These are phyloP conservation scores for Aphidoletes aphidimyza DNA, from an alignment of 2,888 invertebrate species.

Conservation along the genomic window DNA sequence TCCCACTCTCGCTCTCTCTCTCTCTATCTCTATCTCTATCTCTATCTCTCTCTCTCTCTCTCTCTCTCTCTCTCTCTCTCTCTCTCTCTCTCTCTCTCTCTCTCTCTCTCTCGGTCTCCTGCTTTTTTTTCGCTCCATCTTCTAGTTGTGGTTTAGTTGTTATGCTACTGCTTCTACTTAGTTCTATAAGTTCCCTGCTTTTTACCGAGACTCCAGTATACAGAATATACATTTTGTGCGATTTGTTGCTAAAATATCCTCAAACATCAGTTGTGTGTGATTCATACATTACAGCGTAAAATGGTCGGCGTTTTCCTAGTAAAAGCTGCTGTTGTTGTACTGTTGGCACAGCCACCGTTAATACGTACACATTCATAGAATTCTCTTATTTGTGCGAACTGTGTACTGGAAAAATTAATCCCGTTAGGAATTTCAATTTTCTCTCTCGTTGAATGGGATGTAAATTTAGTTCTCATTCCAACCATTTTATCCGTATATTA, in stretches of 20 bases:
- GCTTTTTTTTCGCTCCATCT: too few relatives aligned
- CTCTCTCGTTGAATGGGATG: conserved; percentile 34
- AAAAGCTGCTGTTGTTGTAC: background rate
- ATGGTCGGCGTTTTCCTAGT: too few relatives aligned
- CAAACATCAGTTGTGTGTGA: background rate
- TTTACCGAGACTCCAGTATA: background rate
- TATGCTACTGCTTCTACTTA: too few relatives aligned
- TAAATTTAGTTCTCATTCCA: background rate
- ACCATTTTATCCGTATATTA: background rate
- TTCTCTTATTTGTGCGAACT: background rate
- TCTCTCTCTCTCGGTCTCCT: too few relatives aligned
- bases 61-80: too few relatives aligned
- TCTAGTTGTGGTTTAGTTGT: too few relatives aligned
- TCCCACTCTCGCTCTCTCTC: too few relatives aligned
- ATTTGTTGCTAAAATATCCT: background rate
- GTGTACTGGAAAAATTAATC: background rate
- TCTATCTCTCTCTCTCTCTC: too few relatives aligned
- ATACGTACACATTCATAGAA: background rate
- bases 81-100: too few relatives aligned
- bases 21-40: too few relatives aligned
- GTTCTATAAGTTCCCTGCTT: background rate
- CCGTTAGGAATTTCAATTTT: conserved; percentile 36
- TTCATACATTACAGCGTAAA: background rate
- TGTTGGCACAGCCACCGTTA: background rate
- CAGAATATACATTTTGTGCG: too few relatives aligned